Conservation (phyloP, 2,113 vertebrate species). For the Lontra canadensis region DNA sequence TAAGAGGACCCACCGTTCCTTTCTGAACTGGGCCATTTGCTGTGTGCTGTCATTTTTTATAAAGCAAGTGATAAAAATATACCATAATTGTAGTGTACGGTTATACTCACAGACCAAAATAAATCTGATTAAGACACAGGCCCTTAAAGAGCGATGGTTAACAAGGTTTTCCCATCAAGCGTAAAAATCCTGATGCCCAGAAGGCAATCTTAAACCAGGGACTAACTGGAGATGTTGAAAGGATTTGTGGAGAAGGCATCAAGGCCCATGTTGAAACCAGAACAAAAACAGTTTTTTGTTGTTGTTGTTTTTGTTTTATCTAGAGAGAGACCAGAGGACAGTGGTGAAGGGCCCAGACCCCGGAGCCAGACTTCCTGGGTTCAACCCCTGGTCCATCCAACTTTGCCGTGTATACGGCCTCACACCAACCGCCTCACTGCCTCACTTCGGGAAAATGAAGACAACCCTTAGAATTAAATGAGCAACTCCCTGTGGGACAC, state of each 20-base stretch:
- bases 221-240: constrained; percentile 50
- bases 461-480: background rate
- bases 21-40: background rate
- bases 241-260: constrained; percentile 51
- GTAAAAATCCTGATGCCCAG: background rate
- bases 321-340: background rate
- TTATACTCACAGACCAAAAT: constrained; percentile 18
- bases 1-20: background rate
- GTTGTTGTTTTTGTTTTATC: background rate
- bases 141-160: constrained; percentile 48
- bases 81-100: background rate
- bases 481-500: background rate
- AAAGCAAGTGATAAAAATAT: constrained; percentile 55
- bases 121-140: constrained; percentile 66
- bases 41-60: constrained; percentile 31
- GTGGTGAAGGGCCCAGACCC: accelerated
- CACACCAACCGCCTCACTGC: background rate
- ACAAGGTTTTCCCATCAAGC: constrained; percentile 18
- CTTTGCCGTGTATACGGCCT: background rate
- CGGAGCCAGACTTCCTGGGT: background rate
- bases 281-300: background rate
- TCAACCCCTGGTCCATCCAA: too few species aligned
- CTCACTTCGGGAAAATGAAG: background rate
- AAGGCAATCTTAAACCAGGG: background rate
- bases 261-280: background rate